phyloP scores from a whole-genome alignment of 2,797 vertebrate species.

The Rhabdophis nuchalis region DNA sequence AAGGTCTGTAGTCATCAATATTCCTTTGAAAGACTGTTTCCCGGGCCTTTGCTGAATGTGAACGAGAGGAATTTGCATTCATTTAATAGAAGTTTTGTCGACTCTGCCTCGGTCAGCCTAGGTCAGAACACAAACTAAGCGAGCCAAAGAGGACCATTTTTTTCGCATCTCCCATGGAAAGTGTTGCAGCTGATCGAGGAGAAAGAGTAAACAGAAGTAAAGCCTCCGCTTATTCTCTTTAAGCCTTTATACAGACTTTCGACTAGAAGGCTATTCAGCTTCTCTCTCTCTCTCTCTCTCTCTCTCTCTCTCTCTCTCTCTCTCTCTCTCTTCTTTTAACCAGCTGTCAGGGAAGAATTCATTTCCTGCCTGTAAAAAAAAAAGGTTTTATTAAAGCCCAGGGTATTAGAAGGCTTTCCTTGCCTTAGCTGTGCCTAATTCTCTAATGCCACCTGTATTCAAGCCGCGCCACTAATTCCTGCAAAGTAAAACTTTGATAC shows the following conservation, averaged over 20 bases:
- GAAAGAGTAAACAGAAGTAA: slow-evolving; percentile 19
- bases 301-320: background rate
- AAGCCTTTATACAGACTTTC: slow-evolving; percentile 44
- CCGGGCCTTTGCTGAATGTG: no score
- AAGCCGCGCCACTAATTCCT: slow-evolving; percentile 20
- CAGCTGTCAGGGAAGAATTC: slow-evolving; percentile 62
- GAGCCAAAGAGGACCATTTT: background rate
- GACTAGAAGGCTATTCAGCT: background rate
- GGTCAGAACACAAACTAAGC: background rate
- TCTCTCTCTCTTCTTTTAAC: background rate
- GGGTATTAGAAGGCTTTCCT: slow-evolving; percentile 51
- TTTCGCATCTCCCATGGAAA: background rate
- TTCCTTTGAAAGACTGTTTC: no score
- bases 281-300: background rate
- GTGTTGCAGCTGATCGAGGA: background rate
- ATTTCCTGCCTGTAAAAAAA: slow-evolving; percentile 52
- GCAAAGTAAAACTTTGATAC: background rate
- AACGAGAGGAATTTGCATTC: no score
- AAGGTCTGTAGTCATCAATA: no score
- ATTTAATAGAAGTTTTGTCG: no score
- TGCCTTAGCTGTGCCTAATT: slow-evolving; percentile 28
- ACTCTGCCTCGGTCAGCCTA: no score
- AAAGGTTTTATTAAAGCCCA: slow-evolving; percentile 49
- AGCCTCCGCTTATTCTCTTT: slow-evolving; percentile 25
- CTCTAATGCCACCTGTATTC: slow-evolving; percentile 36